Evolutionary conservation across 92 coral and sea anemone species (phyloP), one percentile per base, ranked within the genome.

Genomic region (Zoanthus solanderi): DNA sequence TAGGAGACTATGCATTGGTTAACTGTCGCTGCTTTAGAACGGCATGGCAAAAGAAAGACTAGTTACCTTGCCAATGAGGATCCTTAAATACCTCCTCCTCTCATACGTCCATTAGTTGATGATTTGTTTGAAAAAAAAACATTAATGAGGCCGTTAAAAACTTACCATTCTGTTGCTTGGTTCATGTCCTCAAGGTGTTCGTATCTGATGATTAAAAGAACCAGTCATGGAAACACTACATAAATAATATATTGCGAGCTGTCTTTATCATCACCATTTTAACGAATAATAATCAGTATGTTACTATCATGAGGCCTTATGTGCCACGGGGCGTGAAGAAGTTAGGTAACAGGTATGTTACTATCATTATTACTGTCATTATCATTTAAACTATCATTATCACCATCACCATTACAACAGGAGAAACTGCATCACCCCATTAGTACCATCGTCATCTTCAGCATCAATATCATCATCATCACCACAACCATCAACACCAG

Each of bases 81-180:
- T 37, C 42, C 3, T 4, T 37, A 2, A 37, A 37, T 37, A 37
- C 42, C 42, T 37, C 42, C 42, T 37, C 42, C 42, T 37, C 42
- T 2, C 42, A 37, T 37, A 2, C 2, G 42, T 37, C 2, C 2
- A 37, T 37, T 37, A 4, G 42, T 37, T 37, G 42, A 37, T 37
- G 42, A 2, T 37, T 37, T 37, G 42, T 4, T 37, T 37, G 42
- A 37, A 37, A 23, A 23, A 23, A 47, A 47, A 47, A 47, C 5
- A 47, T 47, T 47, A 4, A 47, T 4, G 52, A 8, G 52, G 52
- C 4, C 52, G 4, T 50, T 2, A 50, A 13, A 9, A 88, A 44
- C 95, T 78, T 79, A 96, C 99, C 99, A 97, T 87, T 97, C 98
- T 56, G 96, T 97, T 47, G 99, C 99, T 84, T 97, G 99, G 83